Evolutionary conservation across 2,113 vertebrate genomes (phyloP), one percentile per base, ranked within the genome.

Genomic region (Fregata magnificens): DNA sequence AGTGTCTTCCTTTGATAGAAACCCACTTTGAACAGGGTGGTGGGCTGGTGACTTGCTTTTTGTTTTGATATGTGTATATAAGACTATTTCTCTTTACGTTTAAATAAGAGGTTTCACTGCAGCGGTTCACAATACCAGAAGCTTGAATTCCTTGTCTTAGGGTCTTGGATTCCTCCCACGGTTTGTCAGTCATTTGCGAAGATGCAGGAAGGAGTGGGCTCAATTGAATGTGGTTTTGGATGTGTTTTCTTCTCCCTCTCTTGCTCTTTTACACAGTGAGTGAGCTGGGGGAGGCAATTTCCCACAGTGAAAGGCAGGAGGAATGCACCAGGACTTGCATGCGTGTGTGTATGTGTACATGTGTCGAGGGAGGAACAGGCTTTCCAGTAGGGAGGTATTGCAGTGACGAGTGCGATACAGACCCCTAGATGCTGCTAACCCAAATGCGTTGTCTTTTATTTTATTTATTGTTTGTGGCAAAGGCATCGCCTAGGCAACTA

Each of bases 401-500:
- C 85, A 81, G 66, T 42, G 50, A 36, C 0, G 19, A 88, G 86
- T 31, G 26, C 50, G 24, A 11, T 55, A 13, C 40, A 88, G 79
- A 94, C 74, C 83, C 92, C 79, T 45, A 71, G 69, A 53, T 74
- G 63, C 89, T 52, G 86, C 88, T 94, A 67, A 66, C 88, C 87
- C 71, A 83, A 88, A 67, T 2, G 5, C 12, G 1, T 38, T 73
- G 89, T 80, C 71, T 89, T 79, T 53, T 81, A 50, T 79, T 90
- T 91, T 70, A 83, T 96, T 94, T 97, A 93, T 70, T 85, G 93
- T 73, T 59, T 7, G 0, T 95, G 86, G 69, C 90, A 89, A 88
- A 92, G 79, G 79, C 79, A 95, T 96, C 93, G 55, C 91, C 89
- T 80, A 88, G 94, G 95, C 87, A 96, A 94, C 95, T 90, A 86